phyloP scores from a whole-genome alignment of 2,113 vertebrate species.

The Mirza zaza region DNA sequence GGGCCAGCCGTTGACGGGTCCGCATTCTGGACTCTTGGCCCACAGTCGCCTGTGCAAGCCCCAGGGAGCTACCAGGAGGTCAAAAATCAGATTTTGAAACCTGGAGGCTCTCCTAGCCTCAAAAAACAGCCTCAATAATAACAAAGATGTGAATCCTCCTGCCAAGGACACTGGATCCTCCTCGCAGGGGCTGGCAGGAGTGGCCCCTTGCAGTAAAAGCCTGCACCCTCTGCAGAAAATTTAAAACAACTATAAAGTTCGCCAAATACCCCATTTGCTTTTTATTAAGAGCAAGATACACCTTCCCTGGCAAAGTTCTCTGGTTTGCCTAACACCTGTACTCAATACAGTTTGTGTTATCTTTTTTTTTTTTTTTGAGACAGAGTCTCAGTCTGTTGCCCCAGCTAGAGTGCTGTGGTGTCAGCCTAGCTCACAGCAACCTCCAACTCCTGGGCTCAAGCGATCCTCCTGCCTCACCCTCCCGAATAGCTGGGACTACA shows the following conservation, averaged over 20 bases:
- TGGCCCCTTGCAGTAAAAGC: not conserved
- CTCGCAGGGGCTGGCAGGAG: too few relatives aligned
- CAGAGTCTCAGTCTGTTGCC: too few relatives aligned
- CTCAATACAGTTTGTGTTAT: not conserved
- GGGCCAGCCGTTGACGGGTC: not conserved
- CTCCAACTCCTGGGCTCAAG: too few relatives aligned
- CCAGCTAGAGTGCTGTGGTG: too few relatives aligned
- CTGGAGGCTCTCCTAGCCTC: not conserved
- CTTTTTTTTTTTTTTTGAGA: too few relatives aligned
- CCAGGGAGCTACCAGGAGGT: not conserved
- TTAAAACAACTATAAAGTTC: not conserved
- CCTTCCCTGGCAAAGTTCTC: not conserved
- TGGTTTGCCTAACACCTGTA: not conserved
- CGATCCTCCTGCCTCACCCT: too few relatives aligned
- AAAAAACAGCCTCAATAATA: not conserved
- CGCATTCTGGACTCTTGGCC: not conserved
- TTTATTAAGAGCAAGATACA: not conserved
- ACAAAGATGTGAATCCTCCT: too few relatives aligned
- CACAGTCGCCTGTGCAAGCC: not conserved
- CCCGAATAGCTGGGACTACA: too few relatives aligned
- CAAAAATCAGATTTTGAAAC: not conserved
- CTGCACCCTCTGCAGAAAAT: accelerated
- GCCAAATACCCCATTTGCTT: not conserved
- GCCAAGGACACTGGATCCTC: too few relatives aligned
- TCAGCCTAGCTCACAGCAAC: too few relatives aligned